Percentiles rank a stretch among this genome's conserved stretches.
Evolutionary conservation across 2,797 vertebrate genomes (phyloP).

Genomic region (Sphenopsis melanotis): DNA sequence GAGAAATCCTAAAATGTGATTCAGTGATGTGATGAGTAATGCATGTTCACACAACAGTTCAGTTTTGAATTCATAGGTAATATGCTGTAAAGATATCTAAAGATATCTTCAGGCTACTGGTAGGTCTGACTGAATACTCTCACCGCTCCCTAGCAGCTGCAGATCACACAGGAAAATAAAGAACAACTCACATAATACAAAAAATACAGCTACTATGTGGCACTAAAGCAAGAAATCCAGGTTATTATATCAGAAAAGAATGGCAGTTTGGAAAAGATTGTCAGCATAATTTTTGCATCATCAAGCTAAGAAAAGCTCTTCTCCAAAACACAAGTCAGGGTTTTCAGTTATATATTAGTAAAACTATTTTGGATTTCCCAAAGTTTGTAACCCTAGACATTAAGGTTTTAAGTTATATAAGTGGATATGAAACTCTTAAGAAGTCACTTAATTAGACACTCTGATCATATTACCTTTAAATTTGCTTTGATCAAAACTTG

Average conservation of each 20-base stretch:
- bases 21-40: neutral
- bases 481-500: neutral
- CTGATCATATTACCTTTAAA: neutral
- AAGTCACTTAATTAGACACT: neutral
- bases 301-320: neutral
- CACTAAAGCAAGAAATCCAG: neutral
- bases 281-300: neutral
- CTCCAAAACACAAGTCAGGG: neutral
- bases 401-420: neutral
- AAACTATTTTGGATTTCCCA: neutral
- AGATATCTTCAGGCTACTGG: neutral
- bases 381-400: neutral
- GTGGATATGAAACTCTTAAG: neutral
- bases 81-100: neutral
- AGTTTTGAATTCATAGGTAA: neutral
- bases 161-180: neutral
- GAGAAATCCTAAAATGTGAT: neutral
- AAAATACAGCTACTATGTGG: neutral
- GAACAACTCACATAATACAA: neutral
- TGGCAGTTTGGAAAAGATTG: neutral
- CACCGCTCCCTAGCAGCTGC: neutral
- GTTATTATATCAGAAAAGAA: neutral
- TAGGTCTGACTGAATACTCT: neutral
- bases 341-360: neutral
- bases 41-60: neutral